A percentile compares a stretch with the other conserved stretches of the same genome.
phyloP scores from a whole-genome alignment of 2,797 vertebrate species.

The Melanotaenia trifasciata region DNA sequence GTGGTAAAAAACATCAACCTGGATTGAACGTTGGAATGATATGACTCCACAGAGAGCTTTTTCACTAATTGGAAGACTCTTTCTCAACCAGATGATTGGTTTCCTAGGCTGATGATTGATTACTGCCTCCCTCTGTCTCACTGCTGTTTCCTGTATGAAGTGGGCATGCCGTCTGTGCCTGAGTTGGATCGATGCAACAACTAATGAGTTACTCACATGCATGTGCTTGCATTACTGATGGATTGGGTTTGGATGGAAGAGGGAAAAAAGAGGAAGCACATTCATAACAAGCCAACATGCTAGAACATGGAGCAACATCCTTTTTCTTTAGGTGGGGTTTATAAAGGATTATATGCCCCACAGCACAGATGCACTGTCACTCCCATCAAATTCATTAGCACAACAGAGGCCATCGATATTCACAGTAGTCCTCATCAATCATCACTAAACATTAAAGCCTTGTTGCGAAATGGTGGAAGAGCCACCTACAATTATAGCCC shows the following conservation, averaged over 20 bases:
- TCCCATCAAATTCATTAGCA: slow-evolving; percentile 57
- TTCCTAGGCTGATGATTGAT: slow-evolving; percentile 76
- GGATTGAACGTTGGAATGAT: slow-evolving; percentile 45
- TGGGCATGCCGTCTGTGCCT: slow-evolving; percentile 34
- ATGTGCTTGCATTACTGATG: slow-evolving; percentile 63
- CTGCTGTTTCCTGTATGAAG: slow-evolving; percentile 55
- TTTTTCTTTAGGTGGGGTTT: slow-evolving; percentile 32
- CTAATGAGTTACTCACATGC: slow-evolving; percentile 77
- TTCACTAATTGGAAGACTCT: slow-evolving; percentile 73
- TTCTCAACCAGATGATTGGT: slow-evolving; percentile 72
- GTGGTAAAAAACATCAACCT: slow-evolving; percentile 25
- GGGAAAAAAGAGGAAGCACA: background rate
- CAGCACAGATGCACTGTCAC: slow-evolving; percentile 21
- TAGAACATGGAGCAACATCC: slow-evolving; percentile 15
- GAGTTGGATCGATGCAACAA: slow-evolving; percentile 67
- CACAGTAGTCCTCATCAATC: slow-evolving; percentile 55
- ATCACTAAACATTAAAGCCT: slow-evolving; percentile 46
- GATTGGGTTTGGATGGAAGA: slow-evolving; percentile 11
- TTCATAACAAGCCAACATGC: slow-evolving; percentile 29
- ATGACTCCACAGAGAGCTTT: slow-evolving; percentile 62
- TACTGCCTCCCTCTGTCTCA: slow-evolving; percentile 58
- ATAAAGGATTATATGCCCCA: slow-evolving; percentile 20
- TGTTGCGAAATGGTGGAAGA: slow-evolving; percentile 47
- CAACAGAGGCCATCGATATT: slow-evolving; percentile 48
- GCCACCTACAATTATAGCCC: slow-evolving; percentile 41